A percentile compares a stretch with the other conserved stretches of the same genome.
Evolutionary conservation across 2,113 vertebrate species (phyloP).

Genomic region (Rattus rattus): DNA sequence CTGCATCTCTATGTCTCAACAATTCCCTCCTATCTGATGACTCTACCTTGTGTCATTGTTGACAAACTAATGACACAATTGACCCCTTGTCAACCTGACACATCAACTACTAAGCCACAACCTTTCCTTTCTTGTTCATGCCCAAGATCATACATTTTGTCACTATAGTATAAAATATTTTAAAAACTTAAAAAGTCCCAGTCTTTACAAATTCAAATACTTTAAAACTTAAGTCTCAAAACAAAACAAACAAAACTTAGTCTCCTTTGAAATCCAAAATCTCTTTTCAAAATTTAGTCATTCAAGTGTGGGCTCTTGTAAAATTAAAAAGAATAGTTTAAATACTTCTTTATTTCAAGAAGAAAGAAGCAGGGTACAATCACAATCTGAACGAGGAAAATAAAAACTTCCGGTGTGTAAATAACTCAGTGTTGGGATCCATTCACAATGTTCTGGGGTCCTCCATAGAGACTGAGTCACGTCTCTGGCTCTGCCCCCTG

Average conservation of each 20-base stretch:
- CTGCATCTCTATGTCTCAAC: too few species aligned
- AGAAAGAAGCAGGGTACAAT: background rate
- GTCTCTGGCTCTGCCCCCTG: background rate
- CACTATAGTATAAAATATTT: background rate
- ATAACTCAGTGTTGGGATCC: background rate
- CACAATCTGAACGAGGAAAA: background rate
- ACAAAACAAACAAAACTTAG: too few species aligned
- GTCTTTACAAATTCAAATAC: background rate
- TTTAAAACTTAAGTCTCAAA: background rate
- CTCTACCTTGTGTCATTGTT: background rate
- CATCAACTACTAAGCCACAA: background rate
- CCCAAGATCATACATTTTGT: background rate
- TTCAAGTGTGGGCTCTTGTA: background rate
- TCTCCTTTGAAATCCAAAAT: background rate
- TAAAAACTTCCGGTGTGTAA: background rate
- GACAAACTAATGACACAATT: background rate
- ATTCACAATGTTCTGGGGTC: background rate
- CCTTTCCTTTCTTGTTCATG: background rate
- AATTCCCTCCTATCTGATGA: background rate
- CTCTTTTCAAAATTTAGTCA: background rate
- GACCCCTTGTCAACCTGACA: background rate
- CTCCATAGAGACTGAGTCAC: background rate
- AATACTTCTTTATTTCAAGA: background rate
- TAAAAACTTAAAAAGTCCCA: too few species aligned
- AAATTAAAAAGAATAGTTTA: background rate